Evolutionary conservation across 1,140 invertebrate species (phyloP).

Genomic region (Calliphora vicina): DNA sequence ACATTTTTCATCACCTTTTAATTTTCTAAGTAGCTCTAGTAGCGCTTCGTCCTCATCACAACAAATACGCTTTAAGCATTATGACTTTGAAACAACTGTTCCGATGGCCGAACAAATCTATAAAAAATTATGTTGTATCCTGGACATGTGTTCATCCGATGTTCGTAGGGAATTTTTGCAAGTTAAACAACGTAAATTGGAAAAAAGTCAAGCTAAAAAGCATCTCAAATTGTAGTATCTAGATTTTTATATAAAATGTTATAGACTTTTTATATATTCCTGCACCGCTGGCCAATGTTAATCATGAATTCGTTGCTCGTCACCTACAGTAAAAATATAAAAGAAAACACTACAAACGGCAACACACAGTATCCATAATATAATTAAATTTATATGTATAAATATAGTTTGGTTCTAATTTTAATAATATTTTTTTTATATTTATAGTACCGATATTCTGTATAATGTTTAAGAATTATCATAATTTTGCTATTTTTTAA

Average conservation of each 20-base stretch:
- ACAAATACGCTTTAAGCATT: conserved; percentile 74
- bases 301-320: not conserved
- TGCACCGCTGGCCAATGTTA: not conserved
- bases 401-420: not conserved
- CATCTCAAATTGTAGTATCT: conserved; percentile 59
- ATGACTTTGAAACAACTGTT: conserved; percentile 86
- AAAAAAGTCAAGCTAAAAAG: conserved; percentile 60
- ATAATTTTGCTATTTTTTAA: not conserved
- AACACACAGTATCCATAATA: not conserved
- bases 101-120: conserved; percentile 81
- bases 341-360: not conserved
- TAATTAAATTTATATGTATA: too few species aligned
- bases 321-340: too few species aligned
- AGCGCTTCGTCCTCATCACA: conserved; percentile 37
- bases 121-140: conserved; percentile 85
- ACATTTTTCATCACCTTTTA: conserved; percentile 42
- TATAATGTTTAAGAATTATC: too few species aligned
- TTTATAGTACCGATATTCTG: too few species aligned
- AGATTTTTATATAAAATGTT: conserved; percentile 19
- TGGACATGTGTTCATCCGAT: conserved; percentile 80
- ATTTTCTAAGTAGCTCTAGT: conserved; percentile 51
- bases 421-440: not conserved
- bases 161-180: conserved; percentile 79
- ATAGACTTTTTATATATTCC: not conserved
- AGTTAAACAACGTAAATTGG: conserved; percentile 69